A percentile compares a stretch with the other conserved stretches of the same genome.
These are phyloP conservation scores for Brachyistius frenatus DNA, from an alignment of 2,113 vertebrate species.

Conservation along the genomic window DNA sequence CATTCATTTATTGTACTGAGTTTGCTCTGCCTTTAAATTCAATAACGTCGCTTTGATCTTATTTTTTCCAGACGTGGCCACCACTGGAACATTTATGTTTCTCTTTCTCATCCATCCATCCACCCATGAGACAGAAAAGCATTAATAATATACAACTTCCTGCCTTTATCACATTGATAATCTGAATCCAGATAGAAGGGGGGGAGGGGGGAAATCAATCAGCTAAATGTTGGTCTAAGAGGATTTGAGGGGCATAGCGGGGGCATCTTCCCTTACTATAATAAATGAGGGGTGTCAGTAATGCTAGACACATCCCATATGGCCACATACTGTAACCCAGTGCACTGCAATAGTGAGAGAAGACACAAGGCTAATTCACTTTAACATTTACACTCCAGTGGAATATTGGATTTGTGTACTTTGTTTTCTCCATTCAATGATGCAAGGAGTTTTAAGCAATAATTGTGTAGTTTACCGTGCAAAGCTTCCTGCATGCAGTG, in stretches of 20 bases:
- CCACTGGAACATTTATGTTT: conserved; percentile 69
- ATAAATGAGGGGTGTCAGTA: conserved; percentile 79
- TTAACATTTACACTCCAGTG: conserved; percentile 51
- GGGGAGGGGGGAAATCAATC: conserved; percentile 78
- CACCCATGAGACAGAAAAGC: conserved; percentile 34
- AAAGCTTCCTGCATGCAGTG: conserved; percentile 10
- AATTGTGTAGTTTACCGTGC: conserved; percentile 10
- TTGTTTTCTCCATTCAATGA: conserved; percentile 41
- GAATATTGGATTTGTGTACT: conserved; percentile 48
- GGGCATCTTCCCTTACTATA: conserved; percentile 59
- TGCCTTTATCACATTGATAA: conserved; percentile 72
- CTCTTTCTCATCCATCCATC: conserved; percentile 45
- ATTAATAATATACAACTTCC: conserved; percentile 71
- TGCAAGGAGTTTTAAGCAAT: conserved; percentile 30
- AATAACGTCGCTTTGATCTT: conserved; percentile 57
- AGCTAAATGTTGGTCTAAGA: conserved; percentile 79
- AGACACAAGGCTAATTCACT: conserved; percentile 63
- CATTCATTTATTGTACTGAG: conserved; percentile 38
- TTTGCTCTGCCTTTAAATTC: conserved; percentile 60
- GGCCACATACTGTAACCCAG: conserved; percentile 64
- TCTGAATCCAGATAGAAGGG: conserved; percentile 59
- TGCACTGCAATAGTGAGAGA: conserved; percentile 26
- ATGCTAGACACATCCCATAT: conserved; percentile 74
- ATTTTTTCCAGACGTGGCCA: conserved; percentile 50
- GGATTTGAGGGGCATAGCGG: conserved; percentile 70